Evolutionary conservation across 2,888 invertebrate genomes (phyloP), one percentile per base, ranked within the genome.

Genomic region (Zelleria hepariella): DNA sequence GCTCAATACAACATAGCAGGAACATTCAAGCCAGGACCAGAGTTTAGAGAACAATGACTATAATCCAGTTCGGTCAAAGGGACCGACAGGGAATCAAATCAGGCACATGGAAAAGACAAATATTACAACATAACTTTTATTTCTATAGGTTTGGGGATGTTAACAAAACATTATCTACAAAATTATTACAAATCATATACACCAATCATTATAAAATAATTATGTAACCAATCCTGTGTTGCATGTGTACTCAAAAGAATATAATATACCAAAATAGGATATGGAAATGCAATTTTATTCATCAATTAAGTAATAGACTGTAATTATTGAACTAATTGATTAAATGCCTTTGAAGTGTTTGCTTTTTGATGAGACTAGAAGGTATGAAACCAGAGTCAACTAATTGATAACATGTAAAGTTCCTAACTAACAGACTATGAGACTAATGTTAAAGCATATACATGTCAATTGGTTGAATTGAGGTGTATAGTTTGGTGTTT

Each of bases 91-190:
- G n/a, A n/a, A n/a, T n/a, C n/a, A n/a, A n/a, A n/a, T n/a, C n/a
- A n/a, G n/a, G n/a, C n/a, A n/a, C n/a, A n/a, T 20, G 4, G 18
- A 1, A 20, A 49, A 49, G 15, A 25, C 55, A 56, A 27, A 47
- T 59, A 59, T 57, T 64, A 61, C 61, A 71, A 72, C 69, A 74
- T 67, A 71, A 72, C 72, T 71, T 80, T 79, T 77, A 78, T 80
- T 82, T 74, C 71, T 78, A 74, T 63, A 69, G 66, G 66, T 32
- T 59, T 10, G 3, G 52, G 51, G 60, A 27, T 66, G 67, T 67
- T 76, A 81, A 84, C 80, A 80, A 81, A 80, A 77, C 76, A 77
- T 78, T 73, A 78, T 74, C 78, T 80, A 80, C 75, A 77, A 71
- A 74, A 26, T 57, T 21, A 51, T 52, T 61, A 20, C 5, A 59